Evolutionary conservation across 2,797 vertebrate genomes (phyloP), one percentile per base, ranked within the genome.

Genomic region (Peromyscus nudipes): DNA sequence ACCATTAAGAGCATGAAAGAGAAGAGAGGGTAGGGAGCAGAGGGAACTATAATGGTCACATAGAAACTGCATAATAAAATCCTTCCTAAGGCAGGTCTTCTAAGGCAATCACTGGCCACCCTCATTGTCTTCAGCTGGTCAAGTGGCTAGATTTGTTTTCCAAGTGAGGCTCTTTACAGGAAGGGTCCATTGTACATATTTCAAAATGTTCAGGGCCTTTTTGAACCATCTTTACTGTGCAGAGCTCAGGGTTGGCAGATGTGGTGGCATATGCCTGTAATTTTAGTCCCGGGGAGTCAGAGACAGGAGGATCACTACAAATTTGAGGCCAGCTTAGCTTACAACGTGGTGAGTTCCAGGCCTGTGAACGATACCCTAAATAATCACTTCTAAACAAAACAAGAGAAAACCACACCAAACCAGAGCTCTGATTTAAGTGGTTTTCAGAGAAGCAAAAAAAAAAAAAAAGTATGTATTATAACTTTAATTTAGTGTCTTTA

Each of bases 141-240:
- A 62, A 89, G n/a, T 46, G n/a, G 13, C 16, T 62, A 21, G 3
- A 34, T 52, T 69, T 14, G 23, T 34, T 84, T 79, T 77, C 60
- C n/a, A 76, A 37, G 31, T 86, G 37, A 64, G 25, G 13, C 27
- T 69, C 2, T 57, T 46, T 37, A 9, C 34, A 19, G n/a, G 27
- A 77, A 94, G 92, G 65, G 6, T 65, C 37, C 34, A 1, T 55
- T 71, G 1, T 77, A 84, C 27, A 69, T 55, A 9, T 88, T 97
- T 83, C 46, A 60, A 60, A 85, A 49, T 84, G 3, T 40, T 94
- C 40, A 92, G 52, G 46, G 8, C 8, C 17, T 3, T 60, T 81
- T 67, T 96, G 29, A n/a, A 81, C 7, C 9, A 13, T 64, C 46
- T 82, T 31, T 29, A 75, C 16, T n/a, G 12, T 75, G 23, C 2